These are phyloP conservation scores for Malacoraja senta DNA, from an alignment of 2,797 vertebrate species.

Conservation along the genomic window DNA sequence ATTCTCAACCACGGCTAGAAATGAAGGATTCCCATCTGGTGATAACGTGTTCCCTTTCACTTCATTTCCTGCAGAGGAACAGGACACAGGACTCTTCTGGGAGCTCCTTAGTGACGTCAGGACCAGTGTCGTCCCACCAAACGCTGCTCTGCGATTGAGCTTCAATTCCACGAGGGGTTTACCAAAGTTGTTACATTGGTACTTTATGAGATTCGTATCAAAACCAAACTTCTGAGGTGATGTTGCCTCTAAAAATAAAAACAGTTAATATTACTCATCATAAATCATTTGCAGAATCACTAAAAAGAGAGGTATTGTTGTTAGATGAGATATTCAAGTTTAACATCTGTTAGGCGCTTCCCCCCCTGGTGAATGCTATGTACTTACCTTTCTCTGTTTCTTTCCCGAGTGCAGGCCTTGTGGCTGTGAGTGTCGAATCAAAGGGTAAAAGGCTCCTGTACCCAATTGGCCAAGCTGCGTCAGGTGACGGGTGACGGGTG, in stretches of 20 bases:
- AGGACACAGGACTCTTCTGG: conserved; percentile 44
- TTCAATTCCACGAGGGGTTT: conserved; percentile 73
- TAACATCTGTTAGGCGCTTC: too few relatives aligned
- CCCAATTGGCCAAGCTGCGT: too few relatives aligned
- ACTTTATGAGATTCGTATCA: conserved; percentile 66
- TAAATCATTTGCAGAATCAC: neutral
- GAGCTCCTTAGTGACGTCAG: conserved; percentile 68
- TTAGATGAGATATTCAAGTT: too few relatives aligned
- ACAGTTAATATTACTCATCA: neutral
- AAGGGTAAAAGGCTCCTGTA: too few relatives aligned
- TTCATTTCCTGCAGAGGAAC: neutral
- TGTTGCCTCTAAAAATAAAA: neutral
- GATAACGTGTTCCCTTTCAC: neutral
- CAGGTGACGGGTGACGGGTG: too few relatives aligned
- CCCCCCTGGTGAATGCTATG: too few relatives aligned
- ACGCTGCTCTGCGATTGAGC: conserved; percentile 76
- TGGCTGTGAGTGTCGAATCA: too few relatives aligned
- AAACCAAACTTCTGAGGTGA: conserved; percentile 43
- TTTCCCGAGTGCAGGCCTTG: too few relatives aligned
- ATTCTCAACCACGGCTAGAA: conserved; percentile 43
- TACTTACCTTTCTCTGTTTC: too few relatives aligned
- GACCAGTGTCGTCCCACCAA: conserved; percentile 79
- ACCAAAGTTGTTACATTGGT: conserved; percentile 73
- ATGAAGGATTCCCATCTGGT: neutral
- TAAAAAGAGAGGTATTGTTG: neutral